Base-by-base conservation (phyloP, 1,140 invertebrate genomes). In the Chrysoperla carnea region DNA sequence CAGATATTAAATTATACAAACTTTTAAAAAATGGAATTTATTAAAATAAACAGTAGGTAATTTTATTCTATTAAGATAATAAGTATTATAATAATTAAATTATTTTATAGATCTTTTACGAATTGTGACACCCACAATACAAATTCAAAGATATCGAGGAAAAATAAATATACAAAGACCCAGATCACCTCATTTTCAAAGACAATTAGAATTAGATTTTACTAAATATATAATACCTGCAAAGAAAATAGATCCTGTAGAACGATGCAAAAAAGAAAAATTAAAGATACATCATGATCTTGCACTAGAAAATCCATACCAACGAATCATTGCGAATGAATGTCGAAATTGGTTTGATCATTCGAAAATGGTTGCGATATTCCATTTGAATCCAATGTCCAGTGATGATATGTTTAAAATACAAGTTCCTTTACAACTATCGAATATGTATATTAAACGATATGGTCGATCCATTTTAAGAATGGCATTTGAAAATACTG, bases 161-260 rank as follows among this genome's bases (percentile, higher is more conserved):
- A 83, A 80, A 60, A 78, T 84, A 28, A 83, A 84, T 53, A 72
- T 84, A 37, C 75, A 80, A 55, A 75, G 67, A 46, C 82, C 81
- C 1, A 68, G 67, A 56, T 60, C 67, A 40, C 73, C 74, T 13
- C 75, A 80, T 56, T 81, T 71, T 53, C 65, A 71, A 46, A 70
- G 71, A 44, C 70, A 70, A 27, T 63, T 70, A 44, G 60, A 78
- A 9, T 55, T 78, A 36, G 68, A 72, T 49, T 61, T 81, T 33
- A 56, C 75, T 1, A 67, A 70, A 48, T 78, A 80, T 0, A 67
- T 61, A 35, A 77, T 68, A 53, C 50, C 59, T 6, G 63, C 62
- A 48, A 54, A 56, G n/a, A 53, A 59, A 1, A 47, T 54, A 45
- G 42, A 44, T 4, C 46, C 50, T 6, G 43, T 52, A 6, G 62